phyloP scores from a whole-genome alignment of 2,888 invertebrate species.

The Kryphioiulus occultus region DNA sequence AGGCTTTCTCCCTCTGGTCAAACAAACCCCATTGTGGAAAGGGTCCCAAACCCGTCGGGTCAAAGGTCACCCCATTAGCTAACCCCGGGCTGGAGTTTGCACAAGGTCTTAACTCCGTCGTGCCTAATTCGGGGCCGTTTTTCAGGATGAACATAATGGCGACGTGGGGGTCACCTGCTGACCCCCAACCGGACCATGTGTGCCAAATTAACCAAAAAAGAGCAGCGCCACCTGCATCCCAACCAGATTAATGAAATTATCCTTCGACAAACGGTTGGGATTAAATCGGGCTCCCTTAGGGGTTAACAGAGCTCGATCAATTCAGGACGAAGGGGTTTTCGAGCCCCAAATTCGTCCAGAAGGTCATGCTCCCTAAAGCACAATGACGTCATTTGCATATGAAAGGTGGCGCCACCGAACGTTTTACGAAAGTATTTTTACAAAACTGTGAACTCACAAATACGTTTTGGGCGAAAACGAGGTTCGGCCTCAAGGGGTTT shows the following conservation, averaged over 20 bases:
- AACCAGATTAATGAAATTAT: neutral
- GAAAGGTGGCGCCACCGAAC: neutral
- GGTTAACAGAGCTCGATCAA: neutral
- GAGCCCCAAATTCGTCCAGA: neutral
- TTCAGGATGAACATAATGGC: neutral
- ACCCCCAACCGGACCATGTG: neutral
- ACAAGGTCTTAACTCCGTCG: neutral
- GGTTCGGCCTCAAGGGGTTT: neutral
- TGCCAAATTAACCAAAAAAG: neutral
- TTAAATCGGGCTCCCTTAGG: neutral
- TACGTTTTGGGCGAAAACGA: neutral
- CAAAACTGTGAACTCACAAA: neutral
- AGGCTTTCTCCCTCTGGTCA: neutral
- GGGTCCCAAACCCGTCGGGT: neutral
- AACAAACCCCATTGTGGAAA: neutral
- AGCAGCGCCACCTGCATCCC: constrained; percentile 21
- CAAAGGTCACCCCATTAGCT: neutral
- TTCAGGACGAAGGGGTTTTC: neutral
- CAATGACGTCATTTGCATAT: neutral
- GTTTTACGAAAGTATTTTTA: neutral
- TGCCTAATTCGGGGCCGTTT: neutral
- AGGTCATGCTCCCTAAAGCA: neutral
- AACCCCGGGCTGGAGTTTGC: neutral
- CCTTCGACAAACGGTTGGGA: neutral
- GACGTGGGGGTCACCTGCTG: neutral